Base-by-base conservation (phyloP, 2,888 invertebrate genomes). In the Aquatica leii region DNA sequence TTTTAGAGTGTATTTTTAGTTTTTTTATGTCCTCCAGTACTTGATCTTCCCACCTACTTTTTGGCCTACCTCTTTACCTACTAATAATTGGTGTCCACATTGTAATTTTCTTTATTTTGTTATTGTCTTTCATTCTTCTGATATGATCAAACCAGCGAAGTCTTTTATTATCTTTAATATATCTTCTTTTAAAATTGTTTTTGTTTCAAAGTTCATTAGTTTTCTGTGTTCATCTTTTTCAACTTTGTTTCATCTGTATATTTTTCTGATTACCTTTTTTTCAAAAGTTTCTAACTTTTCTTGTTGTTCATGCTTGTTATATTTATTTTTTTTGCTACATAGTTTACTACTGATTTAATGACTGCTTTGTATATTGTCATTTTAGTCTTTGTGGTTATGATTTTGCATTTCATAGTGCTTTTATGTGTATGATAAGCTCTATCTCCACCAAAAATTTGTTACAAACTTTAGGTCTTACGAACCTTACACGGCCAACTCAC, bases 281-380 rank as follows among this genome's bases (percentile, higher is more conserved):
- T 48, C 48, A 21, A 48, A 48, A 4, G 18, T 48, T 1, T n/a
- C 8, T 18, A 48, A 24, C 12, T 46, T 48, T 24, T 48, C 48
- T 48, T 48, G 21, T n/a, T n/a, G n/a, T 48, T 2, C 24, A 21
- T 2, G 18, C 48, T 48, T 20, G 21, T 48, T 20, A 43, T 11
- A 18, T 24, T 48, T 20, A 48, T 48, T 48, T n/a, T 17, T 20
- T 48, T 20, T 6, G 48, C 48, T n/a, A 1, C 48, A n/a, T 48
- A 48, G 4, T 18, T 48, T 21, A 48, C 48, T 18, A 18, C 48
- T 17, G 48, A 20, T 2, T 20, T 48, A 11, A 18, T 48, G 9
- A 20, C 48, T 48, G 48, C 48, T 12, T 48, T 48, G 18, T 48
- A 48, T 11, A 48, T 20, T 14, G 2, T 43, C 43, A 43, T 43